These are phyloP conservation scores for Periplaneta americana DNA, from an alignment of 1,140 invertebrate species.

Conservation along the genomic window DNA sequence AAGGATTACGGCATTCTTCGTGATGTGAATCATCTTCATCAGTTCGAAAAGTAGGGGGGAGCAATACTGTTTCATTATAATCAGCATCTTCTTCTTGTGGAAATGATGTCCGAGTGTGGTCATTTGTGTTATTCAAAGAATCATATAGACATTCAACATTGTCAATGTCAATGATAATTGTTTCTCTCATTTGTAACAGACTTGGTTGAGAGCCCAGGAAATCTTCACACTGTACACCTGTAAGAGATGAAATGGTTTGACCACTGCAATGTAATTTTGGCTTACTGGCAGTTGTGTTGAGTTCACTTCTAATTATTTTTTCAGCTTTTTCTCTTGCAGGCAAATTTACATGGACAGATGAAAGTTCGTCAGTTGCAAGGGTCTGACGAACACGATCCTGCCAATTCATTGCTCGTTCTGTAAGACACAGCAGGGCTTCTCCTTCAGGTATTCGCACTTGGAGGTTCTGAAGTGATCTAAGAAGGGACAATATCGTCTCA, in stretches of 20 bases:
- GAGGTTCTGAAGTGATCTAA: constrained; percentile 84
- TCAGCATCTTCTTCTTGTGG: background rate
- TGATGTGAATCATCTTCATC: constrained; percentile 10
- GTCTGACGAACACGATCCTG: constrained; percentile 72
- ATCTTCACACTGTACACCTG: constrained; percentile 43
- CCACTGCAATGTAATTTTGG: constrained; percentile 56
- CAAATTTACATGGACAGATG: constrained; percentile 57
- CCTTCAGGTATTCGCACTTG: constrained; percentile 85
- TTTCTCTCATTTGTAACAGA: background rate
- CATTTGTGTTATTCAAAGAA: background rate
- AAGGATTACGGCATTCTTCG: background rate
- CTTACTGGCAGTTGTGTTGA: constrained; percentile 56
- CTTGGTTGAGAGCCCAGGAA: background rate
- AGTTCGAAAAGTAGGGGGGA: background rate
- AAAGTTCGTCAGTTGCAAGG: constrained; percentile 67
- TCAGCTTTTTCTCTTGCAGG: constrained; percentile 61
- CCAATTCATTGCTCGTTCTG: constrained; percentile 78
- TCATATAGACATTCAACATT: background rate
- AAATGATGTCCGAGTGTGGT: background rate
- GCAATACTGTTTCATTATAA: background rate
- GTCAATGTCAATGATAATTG: background rate
- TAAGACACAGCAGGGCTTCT: constrained; percentile 85
- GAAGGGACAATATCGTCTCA: constrained; percentile 75
- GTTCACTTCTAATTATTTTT: constrained; percentile 59
- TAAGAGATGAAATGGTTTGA: constrained; percentile 47